A percentile compares a stretch with the other conserved stretches of the same genome.
Evolutionary conservation across 1,140 invertebrate genomes (phyloP).

Genomic region (Geopemphigus sp.): DNA sequence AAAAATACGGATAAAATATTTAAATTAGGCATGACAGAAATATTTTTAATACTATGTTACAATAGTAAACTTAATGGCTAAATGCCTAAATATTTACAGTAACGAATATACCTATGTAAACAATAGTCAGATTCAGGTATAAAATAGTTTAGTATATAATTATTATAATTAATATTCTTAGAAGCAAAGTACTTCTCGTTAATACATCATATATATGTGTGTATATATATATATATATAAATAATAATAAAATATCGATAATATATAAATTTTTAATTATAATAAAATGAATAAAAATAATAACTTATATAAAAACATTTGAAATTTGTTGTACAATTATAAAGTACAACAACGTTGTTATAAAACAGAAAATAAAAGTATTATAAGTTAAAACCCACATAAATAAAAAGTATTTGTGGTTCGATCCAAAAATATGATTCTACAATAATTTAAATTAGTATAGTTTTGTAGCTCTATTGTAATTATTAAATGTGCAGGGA

Average conservation of each 20-base stretch:
- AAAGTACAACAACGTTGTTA: not conserved
- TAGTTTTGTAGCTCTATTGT: not conserved
- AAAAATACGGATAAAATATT: conserved; percentile 23
- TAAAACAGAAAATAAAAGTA: conserved; percentile 8
- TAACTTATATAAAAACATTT: conserved; percentile 21
- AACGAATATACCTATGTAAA: conserved; percentile 17
- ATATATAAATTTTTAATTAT: conserved; percentile 26
- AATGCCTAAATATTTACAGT: conserved; percentile 10
- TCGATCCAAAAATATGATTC: conserved; percentile 28
- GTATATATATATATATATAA: conserved; percentile 7
- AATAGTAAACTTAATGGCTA: conserved; percentile 24
- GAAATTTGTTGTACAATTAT: conserved; percentile 9
- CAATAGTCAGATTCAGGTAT: conserved; percentile 31
- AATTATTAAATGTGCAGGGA: not conserved
- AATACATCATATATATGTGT: conserved; percentile 20
- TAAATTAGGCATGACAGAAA: not conserved
- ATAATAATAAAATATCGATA: conserved; percentile 26
- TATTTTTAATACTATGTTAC: conserved; percentile 22
- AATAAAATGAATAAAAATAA: conserved; percentile 17
- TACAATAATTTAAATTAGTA: not conserved
- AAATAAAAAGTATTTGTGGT: not conserved
- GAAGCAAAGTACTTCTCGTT: conserved; percentile 30
- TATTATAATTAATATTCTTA: conserved; percentile 18
- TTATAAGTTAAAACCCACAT: conserved; percentile 5
- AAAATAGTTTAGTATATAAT: conserved; percentile 12